phyloP scores from a whole-genome alignment of 2,888 invertebrate species.

The Meghimatium bilineatum region DNA sequence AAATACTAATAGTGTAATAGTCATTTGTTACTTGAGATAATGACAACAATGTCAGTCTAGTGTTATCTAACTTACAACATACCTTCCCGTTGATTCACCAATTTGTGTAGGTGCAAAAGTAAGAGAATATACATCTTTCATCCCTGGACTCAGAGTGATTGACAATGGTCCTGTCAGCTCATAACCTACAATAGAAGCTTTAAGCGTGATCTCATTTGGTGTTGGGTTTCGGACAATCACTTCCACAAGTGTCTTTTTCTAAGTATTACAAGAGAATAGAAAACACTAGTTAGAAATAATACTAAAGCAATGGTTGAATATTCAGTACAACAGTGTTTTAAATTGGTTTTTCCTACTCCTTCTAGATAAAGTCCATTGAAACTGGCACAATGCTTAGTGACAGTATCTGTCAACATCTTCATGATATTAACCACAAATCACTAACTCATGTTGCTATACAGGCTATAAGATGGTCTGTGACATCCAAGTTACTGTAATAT shows the following conservation, averaged over 20 bases:
- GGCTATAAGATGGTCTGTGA: too few relatives aligned
- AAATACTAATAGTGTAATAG: too few relatives aligned
- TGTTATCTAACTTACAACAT: neutral
- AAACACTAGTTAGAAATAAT: neutral
- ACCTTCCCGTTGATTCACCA: conserved; percentile 74
- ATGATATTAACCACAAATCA: too few relatives aligned
- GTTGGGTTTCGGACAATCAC: conserved; percentile 75
- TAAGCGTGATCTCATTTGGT: conserved; percentile 66
- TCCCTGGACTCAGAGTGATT: conserved; percentile 66
- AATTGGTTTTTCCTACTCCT: neutral
- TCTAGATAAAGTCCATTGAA: neutral
- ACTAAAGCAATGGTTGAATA: neutral
- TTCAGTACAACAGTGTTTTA: neutral
- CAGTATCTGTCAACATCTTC: too few relatives aligned
- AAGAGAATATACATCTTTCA: conserved; percentile 72
- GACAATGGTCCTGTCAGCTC: conserved; percentile 66
- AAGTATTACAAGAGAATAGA: neutral
- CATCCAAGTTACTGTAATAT: too few relatives aligned
- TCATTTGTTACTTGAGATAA: too few relatives aligned
- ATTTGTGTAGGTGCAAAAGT: conserved; percentile 74
- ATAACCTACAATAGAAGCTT: conserved; percentile 68
- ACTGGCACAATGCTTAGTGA: too few relatives aligned
- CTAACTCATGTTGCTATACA: too few relatives aligned
- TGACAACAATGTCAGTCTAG: neutral
- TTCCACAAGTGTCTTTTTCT: conserved; percentile 73